Conservation (phyloP, 2,888 invertebrate genomes). For the Helobdella robusta region DNA sequence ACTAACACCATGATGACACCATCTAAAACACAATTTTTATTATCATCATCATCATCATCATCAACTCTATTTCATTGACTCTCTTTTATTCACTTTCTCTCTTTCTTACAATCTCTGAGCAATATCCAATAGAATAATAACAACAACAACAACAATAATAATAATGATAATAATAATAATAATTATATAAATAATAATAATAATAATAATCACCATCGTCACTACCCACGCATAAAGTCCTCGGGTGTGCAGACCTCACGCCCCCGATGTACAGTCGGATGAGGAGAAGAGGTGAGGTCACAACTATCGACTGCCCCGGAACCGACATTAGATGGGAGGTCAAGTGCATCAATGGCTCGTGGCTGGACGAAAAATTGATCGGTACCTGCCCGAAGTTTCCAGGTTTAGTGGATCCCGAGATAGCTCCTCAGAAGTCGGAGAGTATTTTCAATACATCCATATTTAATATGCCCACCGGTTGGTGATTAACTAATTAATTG, state of each 20-base stretch:
- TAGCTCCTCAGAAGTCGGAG: not conserved
- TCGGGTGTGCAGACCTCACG: constrained; percentile 32
- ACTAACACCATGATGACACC: too few species aligned
- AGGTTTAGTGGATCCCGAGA: constrained; percentile 15
- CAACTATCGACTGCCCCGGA: constrained; percentile 27
- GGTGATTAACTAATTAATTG: not conserved
- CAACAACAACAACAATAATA: too few species aligned
- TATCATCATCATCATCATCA: too few species aligned
- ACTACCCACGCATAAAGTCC: constrained; percentile 23
- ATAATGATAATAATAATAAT: too few species aligned
- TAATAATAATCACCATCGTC: too few species aligned
- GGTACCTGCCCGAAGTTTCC: constrained; percentile 23
- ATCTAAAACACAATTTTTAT: not conserved
- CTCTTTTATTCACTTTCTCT: too few species aligned
- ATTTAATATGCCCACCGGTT: constrained; percentile 19
- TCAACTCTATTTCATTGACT: too few species aligned
- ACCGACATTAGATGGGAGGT: constrained; percentile 26
- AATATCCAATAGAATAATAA: too few species aligned
- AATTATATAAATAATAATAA: not conserved
- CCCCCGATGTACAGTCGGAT: constrained; percentile 30
- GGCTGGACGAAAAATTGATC: constrained; percentile 29
- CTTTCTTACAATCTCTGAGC: too few species aligned
- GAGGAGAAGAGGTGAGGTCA: constrained; percentile 23
- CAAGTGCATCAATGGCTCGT: constrained; percentile 25
- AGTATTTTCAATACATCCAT: not conserved